Evolutionary conservation across 2,113 vertebrate species (phyloP), one percentile per base, ranked within the genome.

Genomic region (Aphyosemion australe): DNA sequence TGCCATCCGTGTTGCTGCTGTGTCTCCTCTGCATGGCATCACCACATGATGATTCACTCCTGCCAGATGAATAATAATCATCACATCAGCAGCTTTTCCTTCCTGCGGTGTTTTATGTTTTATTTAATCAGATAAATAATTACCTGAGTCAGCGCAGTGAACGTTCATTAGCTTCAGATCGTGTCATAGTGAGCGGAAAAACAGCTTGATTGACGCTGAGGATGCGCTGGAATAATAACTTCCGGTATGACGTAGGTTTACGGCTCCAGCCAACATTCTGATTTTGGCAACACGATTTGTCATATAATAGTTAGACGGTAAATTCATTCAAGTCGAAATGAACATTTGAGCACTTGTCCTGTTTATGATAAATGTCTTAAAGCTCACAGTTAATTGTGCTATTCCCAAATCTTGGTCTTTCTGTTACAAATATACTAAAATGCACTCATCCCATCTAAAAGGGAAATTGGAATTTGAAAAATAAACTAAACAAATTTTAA

Each of bases 1-100:
- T 79, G 73, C 65, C 95, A 82, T 99, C 97, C 0, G 96, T 97
- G 94, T 97, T 97, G 92, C 97, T 99, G 90, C 97, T 99, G 84
- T 99, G 96, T 84, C 97, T 94, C 90, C 71, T 96, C 95, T 99
- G 97, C 97, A 99, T 99, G 86, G 94, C 96, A 90, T 94, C 94
- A 83, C 94, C 94, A 83, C 92, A 92, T 76, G 84, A 92, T 76
- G 85, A 51, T 72, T 75, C 85, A 74, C 61, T 79, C 65, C 90
- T 93, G 78, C 19, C 48, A 68, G 66, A 1, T 58, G 15, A 74
- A 75, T 7, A 74, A 75, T 7, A 18, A 60, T 6, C 53, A 78
- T 26, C 65, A 56, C n/a, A 26, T 34, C 26, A 26, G 26, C 26
- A 26, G 26, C 26, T n/a, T n/a, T n/a, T n/a, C n/a, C n/a, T n/a